phyloP scores from a whole-genome alignment of 2,113 vertebrate genomes.

The Syrrhaptes paradoxus region DNA sequence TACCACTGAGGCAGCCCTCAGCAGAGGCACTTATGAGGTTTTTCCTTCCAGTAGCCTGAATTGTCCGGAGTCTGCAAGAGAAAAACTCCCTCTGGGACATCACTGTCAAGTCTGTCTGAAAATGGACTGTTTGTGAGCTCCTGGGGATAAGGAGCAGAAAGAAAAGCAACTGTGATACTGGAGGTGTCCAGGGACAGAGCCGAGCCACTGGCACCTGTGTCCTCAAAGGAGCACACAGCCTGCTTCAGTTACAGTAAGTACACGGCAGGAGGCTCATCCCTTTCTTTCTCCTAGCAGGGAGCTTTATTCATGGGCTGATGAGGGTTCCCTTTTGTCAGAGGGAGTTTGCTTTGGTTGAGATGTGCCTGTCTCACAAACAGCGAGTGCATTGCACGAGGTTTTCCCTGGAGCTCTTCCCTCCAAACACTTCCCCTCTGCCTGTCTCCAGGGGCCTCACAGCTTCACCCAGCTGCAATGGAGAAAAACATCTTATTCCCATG shows the following conservation, averaged over 20 bases:
- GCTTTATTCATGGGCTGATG: background rate
- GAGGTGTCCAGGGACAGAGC: background rate
- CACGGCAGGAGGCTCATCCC: background rate
- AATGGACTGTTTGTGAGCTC: background rate
- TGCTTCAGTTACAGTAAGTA: background rate
- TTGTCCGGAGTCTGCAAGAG: background rate
- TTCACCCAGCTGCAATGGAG: background rate
- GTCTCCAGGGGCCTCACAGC: background rate
- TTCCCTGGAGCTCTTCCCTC: background rate
- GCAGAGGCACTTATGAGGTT: background rate
- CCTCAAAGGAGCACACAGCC: background rate
- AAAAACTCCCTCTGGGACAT: background rate
- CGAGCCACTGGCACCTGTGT: background rate
- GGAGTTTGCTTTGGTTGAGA: background rate
- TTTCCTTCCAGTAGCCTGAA: background rate
- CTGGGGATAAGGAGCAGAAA: background rate
- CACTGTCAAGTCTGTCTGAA: background rate
- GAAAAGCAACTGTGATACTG: background rate
- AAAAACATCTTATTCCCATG: background rate
- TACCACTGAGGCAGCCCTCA: background rate
- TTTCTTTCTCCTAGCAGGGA: background rate
- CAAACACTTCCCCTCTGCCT: background rate
- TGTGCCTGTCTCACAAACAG: background rate
- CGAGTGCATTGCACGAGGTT: fast-evolving
- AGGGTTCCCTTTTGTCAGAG: background rate